phyloP scores from a whole-genome alignment of 2,113 vertebrate genomes.

The Oncorhynchus kisutch region DNA sequence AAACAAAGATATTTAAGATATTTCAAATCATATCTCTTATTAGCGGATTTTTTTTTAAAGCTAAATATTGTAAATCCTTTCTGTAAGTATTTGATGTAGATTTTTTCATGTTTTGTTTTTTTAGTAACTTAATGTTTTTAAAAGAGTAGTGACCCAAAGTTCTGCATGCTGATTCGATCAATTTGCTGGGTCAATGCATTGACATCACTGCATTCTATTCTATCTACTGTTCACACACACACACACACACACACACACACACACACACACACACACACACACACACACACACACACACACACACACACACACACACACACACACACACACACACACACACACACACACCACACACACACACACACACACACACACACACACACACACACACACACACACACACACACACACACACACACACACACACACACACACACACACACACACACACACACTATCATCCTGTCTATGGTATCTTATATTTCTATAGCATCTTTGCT shows the following conservation, averaged over 20 bases:
- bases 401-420: conserved; percentile 31
- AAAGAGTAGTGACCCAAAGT: conserved; percentile 41
- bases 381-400: conserved; percentile 34
- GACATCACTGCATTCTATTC: conserved; percentile 29
- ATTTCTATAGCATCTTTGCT: no score
- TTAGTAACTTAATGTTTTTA: conserved; percentile 40
- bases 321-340: conserved; percentile 33
- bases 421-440: conserved; percentile 28
- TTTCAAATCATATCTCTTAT: conserved; percentile 28
- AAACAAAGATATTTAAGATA: conserved; percentile 36
- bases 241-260: conserved; percentile 7
- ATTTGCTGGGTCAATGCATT: conserved; percentile 31
- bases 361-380: conserved; percentile 15
- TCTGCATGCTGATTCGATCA: conserved; percentile 57
- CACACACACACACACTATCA: neutral
- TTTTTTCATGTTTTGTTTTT: conserved; percentile 34
- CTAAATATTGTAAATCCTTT: conserved; percentile 44
- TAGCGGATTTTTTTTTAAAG: conserved; percentile 46
- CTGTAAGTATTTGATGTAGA: conserved; percentile 23
- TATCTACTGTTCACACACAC: conserved; percentile 44
- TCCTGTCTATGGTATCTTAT: no score
- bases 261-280: conserved; percentile 35
- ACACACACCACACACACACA: conserved; percentile 25
- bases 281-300: conserved; percentile 30
- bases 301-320: conserved; percentile 31